Conservation (phyloP, 2,888 invertebrate genomes). For the Rhagonycha lutea region DNA sequence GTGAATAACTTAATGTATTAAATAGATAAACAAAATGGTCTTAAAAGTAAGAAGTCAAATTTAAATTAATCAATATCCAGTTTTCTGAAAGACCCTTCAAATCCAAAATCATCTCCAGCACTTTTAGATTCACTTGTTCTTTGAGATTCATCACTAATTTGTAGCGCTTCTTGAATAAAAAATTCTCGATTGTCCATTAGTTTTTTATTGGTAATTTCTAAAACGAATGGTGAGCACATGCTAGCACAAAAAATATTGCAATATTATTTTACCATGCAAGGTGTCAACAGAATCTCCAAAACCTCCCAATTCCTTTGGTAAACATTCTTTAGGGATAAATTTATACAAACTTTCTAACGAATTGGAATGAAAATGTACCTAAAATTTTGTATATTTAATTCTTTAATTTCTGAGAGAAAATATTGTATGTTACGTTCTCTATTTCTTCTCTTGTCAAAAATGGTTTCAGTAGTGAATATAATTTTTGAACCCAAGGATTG, state of each 20-base stretch:
- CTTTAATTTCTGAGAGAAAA: too few relatives aligned
- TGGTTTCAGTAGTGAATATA: conserved; percentile 70
- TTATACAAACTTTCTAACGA: conserved; percentile 39
- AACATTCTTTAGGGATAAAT: conserved; percentile 36
- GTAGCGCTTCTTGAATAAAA: background rate
- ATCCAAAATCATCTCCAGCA: conserved; percentile 59
- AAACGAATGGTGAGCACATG: background rate
- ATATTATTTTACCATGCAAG: conserved; percentile 33
- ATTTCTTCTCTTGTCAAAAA: conserved; percentile 71
- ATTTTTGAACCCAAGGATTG: conserved; percentile 70
- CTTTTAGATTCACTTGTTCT: conserved; percentile 60
- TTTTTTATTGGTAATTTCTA: background rate
- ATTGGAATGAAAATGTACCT: conserved; percentile 6
- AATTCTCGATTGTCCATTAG: background rate
- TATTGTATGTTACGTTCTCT: conserved; percentile 30
- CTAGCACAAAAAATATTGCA: background rate
- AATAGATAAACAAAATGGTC: too few relatives aligned
- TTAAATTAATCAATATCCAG: too few relatives aligned
- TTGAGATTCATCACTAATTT: conserved; percentile 54
- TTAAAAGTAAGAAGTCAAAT: too few relatives aligned
- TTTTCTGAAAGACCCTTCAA: conserved; percentile 60
- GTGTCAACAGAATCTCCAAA: conserved; percentile 29
- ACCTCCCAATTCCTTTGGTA: conserved; percentile 38
- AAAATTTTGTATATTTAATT: background rate
- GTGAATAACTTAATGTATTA: too few relatives aligned